Evolutionary conservation across 2,113 vertebrate species (phyloP).

Genomic region (Antennarius striatus): DNA sequence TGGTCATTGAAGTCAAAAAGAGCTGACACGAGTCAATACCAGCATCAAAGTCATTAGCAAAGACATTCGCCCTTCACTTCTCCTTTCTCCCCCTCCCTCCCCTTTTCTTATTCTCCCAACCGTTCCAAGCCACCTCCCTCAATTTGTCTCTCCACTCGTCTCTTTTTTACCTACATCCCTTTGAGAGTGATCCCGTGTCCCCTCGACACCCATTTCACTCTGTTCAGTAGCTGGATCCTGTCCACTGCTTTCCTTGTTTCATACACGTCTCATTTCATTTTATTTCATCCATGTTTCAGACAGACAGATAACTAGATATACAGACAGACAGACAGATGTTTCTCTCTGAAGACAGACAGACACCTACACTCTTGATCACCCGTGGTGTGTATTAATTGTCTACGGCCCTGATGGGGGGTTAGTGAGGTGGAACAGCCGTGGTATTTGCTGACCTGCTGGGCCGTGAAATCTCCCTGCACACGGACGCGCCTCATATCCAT

Average conservation of each 20-base stretch:
- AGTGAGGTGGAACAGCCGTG: constrained; percentile 62
- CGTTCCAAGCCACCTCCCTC: constrained; percentile 54
- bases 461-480: constrained; percentile 53
- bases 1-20: constrained; percentile 18
- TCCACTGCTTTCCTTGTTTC: constrained; percentile 13
- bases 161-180: constrained; percentile 1
- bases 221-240: not conserved
- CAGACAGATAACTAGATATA: constrained; percentile 14
- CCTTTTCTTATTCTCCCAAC: constrained; percentile 22
- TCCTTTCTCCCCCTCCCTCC: constrained; percentile 18
- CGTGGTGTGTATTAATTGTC: constrained; percentile 59
- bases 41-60: constrained; percentile 45
- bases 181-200: constrained; percentile 4
- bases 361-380: constrained; percentile 36
- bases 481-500: constrained; percentile 63
- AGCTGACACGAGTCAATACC: constrained; percentile 44
- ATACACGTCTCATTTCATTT: not conserved
- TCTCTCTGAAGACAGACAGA: constrained; percentile 5
- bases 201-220: constrained; percentile 7
- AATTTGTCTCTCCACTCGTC: constrained; percentile 18
- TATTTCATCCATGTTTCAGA: not conserved
- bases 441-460: constrained; percentile 62
- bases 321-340: constrained; percentile 16
- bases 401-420: constrained; percentile 29
- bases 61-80: constrained; percentile 60